Conservation (phyloP, 2,888 invertebrate species). For the Pilophorus perplexus region DNA sequence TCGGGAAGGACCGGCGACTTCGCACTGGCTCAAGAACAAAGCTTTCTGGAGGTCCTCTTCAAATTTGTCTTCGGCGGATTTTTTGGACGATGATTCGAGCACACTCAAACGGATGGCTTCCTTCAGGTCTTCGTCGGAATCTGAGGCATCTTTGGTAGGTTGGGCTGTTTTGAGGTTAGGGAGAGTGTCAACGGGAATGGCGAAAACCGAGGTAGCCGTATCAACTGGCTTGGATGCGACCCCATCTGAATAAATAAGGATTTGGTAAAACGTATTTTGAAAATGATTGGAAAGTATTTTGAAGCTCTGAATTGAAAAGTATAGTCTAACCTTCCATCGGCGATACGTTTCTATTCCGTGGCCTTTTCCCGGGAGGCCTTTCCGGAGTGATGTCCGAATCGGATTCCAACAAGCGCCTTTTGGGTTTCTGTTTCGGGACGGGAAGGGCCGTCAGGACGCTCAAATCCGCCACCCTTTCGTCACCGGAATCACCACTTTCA, state of each 20-base stretch:
- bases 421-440: neutral
- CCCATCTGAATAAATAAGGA: too few species aligned
- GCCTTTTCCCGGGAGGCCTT: neutral
- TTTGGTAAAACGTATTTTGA: too few species aligned
- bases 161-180: too few species aligned
- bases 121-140: slow-evolving; percentile 24
- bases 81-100: neutral
- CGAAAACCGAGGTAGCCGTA: neutral
- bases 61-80: slow-evolving; percentile 1
- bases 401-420: slow-evolving; percentile 17
- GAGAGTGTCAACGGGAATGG: neutral
- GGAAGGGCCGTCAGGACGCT: neutral
- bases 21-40: slow-evolving; percentile 12
- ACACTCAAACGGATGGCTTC: slow-evolving; percentile 17
- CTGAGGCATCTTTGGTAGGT: too few species aligned
- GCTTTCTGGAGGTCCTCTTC: slow-evolving; percentile 32
- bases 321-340: neutral
- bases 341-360: neutral
- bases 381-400: slow-evolving; percentile 29
- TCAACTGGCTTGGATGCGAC: neutral
- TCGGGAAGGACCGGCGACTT: neutral
- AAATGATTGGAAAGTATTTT: too few species aligned
- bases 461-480: neutral
- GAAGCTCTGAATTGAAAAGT: too few species aligned
- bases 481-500: neutral